These are phyloP conservation scores for Stratiolaelaps scimitus DNA, from an alignment of 1,140 invertebrate species.

Conservation along the genomic window DNA sequence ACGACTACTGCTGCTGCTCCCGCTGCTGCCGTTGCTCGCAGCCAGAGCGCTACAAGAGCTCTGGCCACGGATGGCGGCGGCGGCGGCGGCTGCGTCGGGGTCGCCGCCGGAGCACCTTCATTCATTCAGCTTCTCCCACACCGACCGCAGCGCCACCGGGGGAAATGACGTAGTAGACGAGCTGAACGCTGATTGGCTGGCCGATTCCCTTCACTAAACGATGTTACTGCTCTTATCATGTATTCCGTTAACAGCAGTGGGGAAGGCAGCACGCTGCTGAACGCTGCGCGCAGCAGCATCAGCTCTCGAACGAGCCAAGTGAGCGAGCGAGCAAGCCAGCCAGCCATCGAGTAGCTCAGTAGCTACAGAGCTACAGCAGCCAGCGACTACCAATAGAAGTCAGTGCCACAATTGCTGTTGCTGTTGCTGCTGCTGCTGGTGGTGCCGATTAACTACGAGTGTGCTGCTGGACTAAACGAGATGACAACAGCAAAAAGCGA, in stretches of 20 bases:
- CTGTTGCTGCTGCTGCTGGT: too few relatives aligned
- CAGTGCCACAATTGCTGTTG: too few relatives aligned
- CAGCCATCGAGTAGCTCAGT: neutral
- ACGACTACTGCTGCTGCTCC: too few relatives aligned
- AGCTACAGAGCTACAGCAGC: neutral
- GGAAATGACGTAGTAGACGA: conserved; percentile 8
- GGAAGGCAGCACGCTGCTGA: conserved; percentile 4
- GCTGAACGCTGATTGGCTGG: conserved; percentile 16
- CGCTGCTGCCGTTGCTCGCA: too few relatives aligned
- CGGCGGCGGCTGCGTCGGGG: too few relatives aligned
- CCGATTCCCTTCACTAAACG: conserved; percentile 27
- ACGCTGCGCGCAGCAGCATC: neutral
- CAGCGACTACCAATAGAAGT: neutral
- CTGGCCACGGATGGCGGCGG: too few relatives aligned
- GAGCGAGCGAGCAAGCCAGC: neutral
- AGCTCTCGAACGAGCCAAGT: neutral
- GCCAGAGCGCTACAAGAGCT: too few relatives aligned
- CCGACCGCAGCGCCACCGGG: conserved; percentile 17
- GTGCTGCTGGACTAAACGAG: too few relatives aligned
- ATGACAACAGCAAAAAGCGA: too few relatives aligned
- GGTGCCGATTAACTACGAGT: too few relatives aligned
- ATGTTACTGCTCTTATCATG: conserved; percentile 27
- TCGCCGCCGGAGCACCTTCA: conserved; percentile 17
- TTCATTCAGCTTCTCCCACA: conserved; percentile 29
- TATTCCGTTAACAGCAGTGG: conserved; percentile 28